These are phyloP conservation scores for Lates calcarifer DNA, from an alignment of 2,113 vertebrate genomes.

Conservation along the genomic window DNA sequence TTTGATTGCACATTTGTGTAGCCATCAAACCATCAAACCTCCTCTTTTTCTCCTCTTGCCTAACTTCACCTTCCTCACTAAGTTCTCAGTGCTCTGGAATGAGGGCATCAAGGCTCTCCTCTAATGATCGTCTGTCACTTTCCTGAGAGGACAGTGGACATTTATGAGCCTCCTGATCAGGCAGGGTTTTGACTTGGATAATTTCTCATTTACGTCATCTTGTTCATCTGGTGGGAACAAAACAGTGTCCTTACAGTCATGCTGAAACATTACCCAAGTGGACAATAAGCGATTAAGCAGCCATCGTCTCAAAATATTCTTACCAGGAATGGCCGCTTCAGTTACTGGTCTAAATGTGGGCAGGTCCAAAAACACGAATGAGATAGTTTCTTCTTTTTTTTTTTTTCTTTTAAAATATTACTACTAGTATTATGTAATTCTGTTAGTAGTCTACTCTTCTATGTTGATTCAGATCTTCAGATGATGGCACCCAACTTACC, in stretches of 20 bases:
- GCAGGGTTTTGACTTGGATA: conserved; percentile 57
- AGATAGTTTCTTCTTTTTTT: no score
- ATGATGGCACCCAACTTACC: no score
- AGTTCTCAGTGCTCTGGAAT: neutral
- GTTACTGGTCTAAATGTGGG: neutral
- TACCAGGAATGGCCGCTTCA: conserved; percentile 38
- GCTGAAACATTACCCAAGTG: conserved; percentile 55
- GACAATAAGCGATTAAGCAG: conserved; percentile 63
- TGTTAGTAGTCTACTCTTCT: no score
- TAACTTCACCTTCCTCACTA: neutral
- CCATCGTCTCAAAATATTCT: conserved; percentile 50
- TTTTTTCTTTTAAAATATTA: no score
- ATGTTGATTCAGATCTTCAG: no score
- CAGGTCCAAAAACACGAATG: no score
- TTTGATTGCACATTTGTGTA: neutral
- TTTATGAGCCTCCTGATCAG: conserved; percentile 25
- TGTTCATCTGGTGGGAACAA: conserved; percentile 57
- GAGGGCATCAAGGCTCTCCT: neutral
- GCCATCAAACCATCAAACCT: neutral
- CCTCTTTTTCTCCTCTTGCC: neutral
- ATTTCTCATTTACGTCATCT: conserved; percentile 66
- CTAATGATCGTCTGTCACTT: conserved; percentile 21
- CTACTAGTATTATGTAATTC: no score
- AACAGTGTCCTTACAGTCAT: conserved; percentile 60
- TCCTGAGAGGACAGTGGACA: conserved; percentile 18